Base-by-base conservation (phyloP, 2,797 vertebrate species). In the Fistularia commersonii region DNA sequence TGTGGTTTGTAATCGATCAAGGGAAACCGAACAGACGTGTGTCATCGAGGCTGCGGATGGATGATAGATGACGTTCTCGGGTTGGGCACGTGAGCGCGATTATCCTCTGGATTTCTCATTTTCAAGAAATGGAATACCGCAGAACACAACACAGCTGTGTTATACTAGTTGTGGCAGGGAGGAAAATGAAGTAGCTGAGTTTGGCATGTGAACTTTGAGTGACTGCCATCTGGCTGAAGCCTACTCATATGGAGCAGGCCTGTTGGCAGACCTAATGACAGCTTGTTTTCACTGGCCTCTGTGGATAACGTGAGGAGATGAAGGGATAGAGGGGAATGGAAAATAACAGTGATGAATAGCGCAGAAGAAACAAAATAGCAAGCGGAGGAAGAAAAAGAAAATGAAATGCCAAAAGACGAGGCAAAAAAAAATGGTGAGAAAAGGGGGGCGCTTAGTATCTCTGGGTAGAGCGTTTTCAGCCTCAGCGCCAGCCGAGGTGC, bases 381-480 rank as follows among this genome's bases (percentile, higher is more conserved):
- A 31, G 47, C 41, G 8, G 36, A 48, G 49, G 32, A 45, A 31
- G 10, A 36, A 55, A 37, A 65, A 32, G 48, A 40, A 6, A 46
- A 36, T 48, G 8, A 23, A 50, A 60, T 37, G 14, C 51, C 47
- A 64, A 60, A 51, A 54, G 8, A 49, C 10, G 11, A 54, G 33
- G 40, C 50, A 34, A 32, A 47, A 34, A 32, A 47, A 41, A 41
- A 11, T 54, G 23, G 50, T 48, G 57, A 38, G 61, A 49, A 11
- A 15, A 11, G 32, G 54, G 52, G 56, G 50, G 64, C 47, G 64
- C 46, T 74, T 41, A 61, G 69, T 87, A 89, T 91, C 87, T 87
- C 88, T 79, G 87, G 89, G 89, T 86, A 91, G 82, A 91, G 87
- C 83, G 88, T 31, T 78, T 82, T 83, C 72, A 82, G 78, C 83